These are phyloP conservation scores for Lasioglossum baleicum DNA, from an alignment of 1,140 invertebrate species.

Conservation along the genomic window DNA sequence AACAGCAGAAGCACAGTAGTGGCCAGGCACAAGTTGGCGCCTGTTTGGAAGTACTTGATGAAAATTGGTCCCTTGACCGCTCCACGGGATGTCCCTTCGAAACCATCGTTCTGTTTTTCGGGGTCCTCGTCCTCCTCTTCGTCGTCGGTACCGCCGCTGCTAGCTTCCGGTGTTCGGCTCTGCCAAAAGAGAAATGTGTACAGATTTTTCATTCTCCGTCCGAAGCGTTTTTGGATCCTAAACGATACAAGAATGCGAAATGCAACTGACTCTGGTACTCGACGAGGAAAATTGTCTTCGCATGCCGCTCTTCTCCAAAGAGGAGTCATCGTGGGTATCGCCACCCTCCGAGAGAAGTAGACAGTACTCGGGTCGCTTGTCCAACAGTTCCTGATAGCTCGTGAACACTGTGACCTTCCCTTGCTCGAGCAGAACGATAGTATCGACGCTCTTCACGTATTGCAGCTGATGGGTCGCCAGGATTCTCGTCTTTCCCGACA, in stretches of 20 bases:
- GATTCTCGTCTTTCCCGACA: slow-evolving; percentile 82
- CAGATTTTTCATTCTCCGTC: neutral
- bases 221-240: too few relatives aligned
- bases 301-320: slow-evolving; percentile 63
- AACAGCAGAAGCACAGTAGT: slow-evolving; percentile 81
- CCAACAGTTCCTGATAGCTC: slow-evolving; percentile 82
- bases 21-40: slow-evolving; percentile 80
- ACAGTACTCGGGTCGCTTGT: slow-evolving; percentile 74
- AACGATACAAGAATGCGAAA: too few relatives aligned
- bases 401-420: slow-evolving; percentile 78
- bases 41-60: slow-evolving; percentile 83
- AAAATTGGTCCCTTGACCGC: slow-evolving; percentile 83
- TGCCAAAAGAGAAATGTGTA: slow-evolving; percentile 34
- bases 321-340: slow-evolving; percentile 69
- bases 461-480: slow-evolving; percentile 94
- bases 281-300: slow-evolving; percentile 72
- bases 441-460: slow-evolving; percentile 88
- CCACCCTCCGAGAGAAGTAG: slow-evolving; percentile 69
- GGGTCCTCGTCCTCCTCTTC: slow-evolving; percentile 82
- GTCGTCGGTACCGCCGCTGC: slow-evolving; percentile 69
- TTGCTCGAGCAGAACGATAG: slow-evolving; percentile 89
- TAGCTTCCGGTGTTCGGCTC: slow-evolving; percentile 72
- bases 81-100: slow-evolving; percentile 82
- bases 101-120: slow-evolving; percentile 77
- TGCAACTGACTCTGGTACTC: slow-evolving; percentile 70